Base-by-base conservation (phyloP, 2,888 invertebrate genomes). In the Cetonia aurata region DNA sequence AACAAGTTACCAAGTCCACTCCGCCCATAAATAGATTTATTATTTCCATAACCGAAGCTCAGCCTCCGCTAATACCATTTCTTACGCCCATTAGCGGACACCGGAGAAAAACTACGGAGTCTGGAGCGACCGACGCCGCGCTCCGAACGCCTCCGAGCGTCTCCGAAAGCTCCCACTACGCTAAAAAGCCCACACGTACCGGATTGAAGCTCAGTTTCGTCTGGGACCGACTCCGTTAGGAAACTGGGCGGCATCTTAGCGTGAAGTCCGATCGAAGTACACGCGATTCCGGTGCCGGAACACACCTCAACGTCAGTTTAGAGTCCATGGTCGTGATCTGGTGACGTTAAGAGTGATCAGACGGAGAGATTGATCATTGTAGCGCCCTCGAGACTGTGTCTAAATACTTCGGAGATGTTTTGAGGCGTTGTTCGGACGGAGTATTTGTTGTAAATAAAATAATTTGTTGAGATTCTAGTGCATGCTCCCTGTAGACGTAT, bases 181-280 rank as follows among this genome's bases (percentile, higher is more conserved):
- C 72, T 70, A 72, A 74, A 62, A 74, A 74, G 74, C 74, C 71
- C 73, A 71, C 73, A 59, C 69, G 66, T 67, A 59, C 57, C 70
- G 73, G 75, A 73, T 73, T 70, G 70, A 69, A 71, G 75, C 72
- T 75, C 73, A 75, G 74, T 74, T 70, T 71, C 74, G 70, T 70
- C 74, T 71, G 74, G 74, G 72, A 70, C 67, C 68, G 71, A 70
- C 70, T 68, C 60, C 37, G 37, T 37, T 37, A 10, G 37, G 65
- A 68, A 55, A 70, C 37, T 50, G 33, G 57, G 44, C 25, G 15
- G 48, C 48, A 17, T 31, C 50, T 13, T 33, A 17, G 33, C 62
- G 50, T 15, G 50, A 15, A 48, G 46, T 37, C 13, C 15, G 33
- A 13, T 55, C 8, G 17, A 42, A 50, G 50, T 37, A 62, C 62